Base-by-base conservation (phyloP, 2,797 vertebrate species). In the Chaetodon trifasciatus region DNA sequence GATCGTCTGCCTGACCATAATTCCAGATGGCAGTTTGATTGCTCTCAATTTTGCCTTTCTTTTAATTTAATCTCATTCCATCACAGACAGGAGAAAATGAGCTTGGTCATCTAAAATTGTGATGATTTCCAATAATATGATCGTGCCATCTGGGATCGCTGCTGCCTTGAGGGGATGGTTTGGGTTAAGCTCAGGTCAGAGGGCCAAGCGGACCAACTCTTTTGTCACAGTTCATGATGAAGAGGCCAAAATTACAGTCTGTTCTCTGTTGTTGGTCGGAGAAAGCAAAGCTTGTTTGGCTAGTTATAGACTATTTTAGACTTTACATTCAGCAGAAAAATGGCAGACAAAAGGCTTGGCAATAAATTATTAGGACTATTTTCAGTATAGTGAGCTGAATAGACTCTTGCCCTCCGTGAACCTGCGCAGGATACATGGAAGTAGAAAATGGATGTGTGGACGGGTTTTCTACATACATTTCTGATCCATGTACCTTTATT, bases 1-100 rank as follows among this genome's bases (percentile, higher is more conserved):
- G 46, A 82, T 79, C 77, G 82, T 83, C 83, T 73, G 64, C 75
- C 82, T 74, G 78, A 85, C 64, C 66, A 49, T 87, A 67, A 89
- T 91, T 90, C 81, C 88, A 91, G 84, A 91, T 89, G 87, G 89
- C 86, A 82, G 60, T 65, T 88, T 90, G 84, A 91, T 90, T 86
- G 82, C 87, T 81, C 81, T 76, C 81, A 74, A 24, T 90, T 90
- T 76, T 78, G 69, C 50, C 58, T 69, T 82, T 82, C 47, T 78
- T 85, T 90, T 88, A 79, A 87, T 89, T 80, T 65, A 76, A 91
- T 89, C 46, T 70, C 52, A 3, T 81, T 79, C 67, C 82, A 79
- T 88, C 82, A 57, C 70, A 78, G 76, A 73, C 75, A 53, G 58
- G 69, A 67, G 79, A 81, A 86, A 90, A 91, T 85, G 74, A 90